Percentiles rank a stretch among this genome's conserved stretches.
These are phyloP conservation scores for Peromyscus polionotus DNA, from an alignment of 2,113 vertebrate genomes.

Conservation along the genomic window DNA sequence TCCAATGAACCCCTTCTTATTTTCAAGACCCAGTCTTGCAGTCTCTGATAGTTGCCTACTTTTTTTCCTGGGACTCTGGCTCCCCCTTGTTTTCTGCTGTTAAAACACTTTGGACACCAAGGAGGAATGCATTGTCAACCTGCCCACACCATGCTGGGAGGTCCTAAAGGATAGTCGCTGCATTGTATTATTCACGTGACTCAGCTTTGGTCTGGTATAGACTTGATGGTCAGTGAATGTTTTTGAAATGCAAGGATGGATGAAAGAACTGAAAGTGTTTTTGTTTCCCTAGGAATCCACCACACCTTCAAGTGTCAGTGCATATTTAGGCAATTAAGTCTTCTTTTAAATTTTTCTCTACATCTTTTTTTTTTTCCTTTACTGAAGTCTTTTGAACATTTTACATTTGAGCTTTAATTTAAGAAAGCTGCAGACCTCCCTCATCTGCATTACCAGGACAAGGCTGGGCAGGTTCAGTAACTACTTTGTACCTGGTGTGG, in stretches of 20 bases:
- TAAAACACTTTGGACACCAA: background rate
- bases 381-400: background rate
- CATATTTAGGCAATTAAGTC: background rate
- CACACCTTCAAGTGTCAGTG: background rate
- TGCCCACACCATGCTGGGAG: background rate
- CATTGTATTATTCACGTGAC: background rate
- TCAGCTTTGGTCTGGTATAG: background rate
- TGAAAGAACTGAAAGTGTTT: conserved; percentile 3
- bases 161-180: background rate
- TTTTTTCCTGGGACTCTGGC: background rate
- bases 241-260: background rate
- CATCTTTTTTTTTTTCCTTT: background rate
- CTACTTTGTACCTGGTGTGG: background rate
- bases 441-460: background rate
- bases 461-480: background rate
- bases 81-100: background rate
- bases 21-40: background rate
- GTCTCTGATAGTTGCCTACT: background rate
- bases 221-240: background rate
- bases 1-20: background rate
- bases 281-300: background rate
- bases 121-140: background rate
- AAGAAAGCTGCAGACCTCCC: background rate
- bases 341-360: background rate
- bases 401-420: conserved; percentile 11